A percentile compares a stretch with the other conserved stretches of the same genome.
Evolutionary conservation across 2,888 invertebrate species (phyloP).

Genomic region (Colostygia pectinataria): DNA sequence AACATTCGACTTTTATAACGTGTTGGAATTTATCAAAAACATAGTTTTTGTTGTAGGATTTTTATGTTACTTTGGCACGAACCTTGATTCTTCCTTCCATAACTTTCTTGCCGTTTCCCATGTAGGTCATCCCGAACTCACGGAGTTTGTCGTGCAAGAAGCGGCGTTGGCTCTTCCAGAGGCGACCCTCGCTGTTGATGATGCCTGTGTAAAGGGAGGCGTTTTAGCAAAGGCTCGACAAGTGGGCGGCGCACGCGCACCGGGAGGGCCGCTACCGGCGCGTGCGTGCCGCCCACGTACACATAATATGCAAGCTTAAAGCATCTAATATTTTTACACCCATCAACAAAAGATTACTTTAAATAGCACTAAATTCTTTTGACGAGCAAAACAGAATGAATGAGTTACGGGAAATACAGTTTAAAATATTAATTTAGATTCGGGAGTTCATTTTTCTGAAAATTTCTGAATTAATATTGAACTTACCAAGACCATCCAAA

Average conservation of each 20-base stretch:
- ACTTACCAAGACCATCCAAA: conserved; percentile 94
- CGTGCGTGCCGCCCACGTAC: conserved; percentile 57
- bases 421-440: neutral
- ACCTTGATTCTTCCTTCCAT: conserved; percentile 95
- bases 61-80: conserved; percentile 30
- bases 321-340: conserved; percentile 1
- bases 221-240: conserved; percentile 48
- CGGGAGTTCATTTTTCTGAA: neutral
- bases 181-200: conserved; percentile 92
- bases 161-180: conserved; percentile 95
- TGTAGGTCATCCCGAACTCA: conserved; percentile 94
- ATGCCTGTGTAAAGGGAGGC: conserved; percentile 86
- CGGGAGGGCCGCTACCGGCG: conserved; percentile 45
- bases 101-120: conserved; percentile 90
- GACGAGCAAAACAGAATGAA: neutral
- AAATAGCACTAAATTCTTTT: neutral
- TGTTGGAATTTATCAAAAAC: too few species aligned
- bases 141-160: conserved; percentile 94
- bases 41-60: neutral
- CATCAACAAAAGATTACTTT: neutral
- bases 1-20: too few species aligned
- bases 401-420: neutral
- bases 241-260: conserved; percentile 63
- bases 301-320: conserved; percentile 44
- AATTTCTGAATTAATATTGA: conserved; percentile 3